phyloP scores from a whole-genome alignment of 2,888 invertebrate species.

The Trichogramma dendrolimi region DNA sequence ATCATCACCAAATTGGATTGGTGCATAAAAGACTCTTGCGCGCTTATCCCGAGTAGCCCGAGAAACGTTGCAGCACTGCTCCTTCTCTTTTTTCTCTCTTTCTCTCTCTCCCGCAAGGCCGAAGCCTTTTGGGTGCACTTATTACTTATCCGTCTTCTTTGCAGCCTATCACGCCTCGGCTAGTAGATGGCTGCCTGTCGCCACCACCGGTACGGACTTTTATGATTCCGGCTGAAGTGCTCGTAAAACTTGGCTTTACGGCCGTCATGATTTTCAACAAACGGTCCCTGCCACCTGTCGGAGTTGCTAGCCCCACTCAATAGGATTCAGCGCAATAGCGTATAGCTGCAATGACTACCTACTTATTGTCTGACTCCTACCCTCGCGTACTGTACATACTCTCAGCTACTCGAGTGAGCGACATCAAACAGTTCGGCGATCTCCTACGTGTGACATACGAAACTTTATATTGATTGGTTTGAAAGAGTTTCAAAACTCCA shows the following conservation, averaged over 20 bases:
- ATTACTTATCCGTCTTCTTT: too few relatives aligned
- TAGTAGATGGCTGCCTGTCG: not conserved
- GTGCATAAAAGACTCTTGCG: too few relatives aligned
- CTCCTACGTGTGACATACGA: too few relatives aligned
- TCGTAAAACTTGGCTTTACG: slow-evolving; percentile 59
- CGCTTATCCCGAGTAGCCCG: too few relatives aligned
- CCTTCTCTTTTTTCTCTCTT: slow-evolving; percentile 7
- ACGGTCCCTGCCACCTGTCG: slow-evolving; percentile 52
- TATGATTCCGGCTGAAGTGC: slow-evolving; percentile 58
- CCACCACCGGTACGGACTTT: slow-evolving; percentile 50
- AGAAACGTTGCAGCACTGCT: too few relatives aligned
- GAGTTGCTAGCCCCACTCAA: slow-evolving; percentile 33
- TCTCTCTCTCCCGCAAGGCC: slow-evolving; percentile 1
- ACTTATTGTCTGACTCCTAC: slow-evolving; percentile 11
- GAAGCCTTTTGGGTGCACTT: too few relatives aligned
- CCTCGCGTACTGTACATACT: not conserved
- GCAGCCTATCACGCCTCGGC: too few relatives aligned
- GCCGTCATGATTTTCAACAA: slow-evolving; percentile 54
- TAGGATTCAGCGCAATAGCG: slow-evolving; percentile 34
- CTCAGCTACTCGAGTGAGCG: not conserved
- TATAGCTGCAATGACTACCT: slow-evolving; percentile 35
- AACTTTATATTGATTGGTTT: too few relatives aligned
- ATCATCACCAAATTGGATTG: too few relatives aligned
- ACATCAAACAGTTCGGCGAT: too few relatives aligned
- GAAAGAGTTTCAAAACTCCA: too few relatives aligned